Evolutionary conservation across 2,797 vertebrate species (phyloP).

Genomic region (Coracias cyanogaster): DNA sequence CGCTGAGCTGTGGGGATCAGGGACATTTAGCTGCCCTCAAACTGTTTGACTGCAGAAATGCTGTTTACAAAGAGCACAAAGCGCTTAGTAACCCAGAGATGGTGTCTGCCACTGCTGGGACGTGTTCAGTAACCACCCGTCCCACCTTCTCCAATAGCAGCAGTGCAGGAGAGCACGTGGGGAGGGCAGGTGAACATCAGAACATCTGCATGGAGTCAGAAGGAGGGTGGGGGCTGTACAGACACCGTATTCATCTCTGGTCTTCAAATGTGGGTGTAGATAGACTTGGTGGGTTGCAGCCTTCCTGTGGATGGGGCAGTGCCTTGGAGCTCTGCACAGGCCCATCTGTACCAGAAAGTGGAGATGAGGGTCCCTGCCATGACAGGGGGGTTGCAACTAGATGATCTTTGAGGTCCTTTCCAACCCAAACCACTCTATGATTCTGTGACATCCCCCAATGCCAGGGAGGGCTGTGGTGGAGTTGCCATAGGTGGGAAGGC

Average conservation of each 20-base stretch:
- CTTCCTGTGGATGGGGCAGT: background rate
- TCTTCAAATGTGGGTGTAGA: background rate
- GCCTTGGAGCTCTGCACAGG: background rate
- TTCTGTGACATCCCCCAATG: too few relatives aligned
- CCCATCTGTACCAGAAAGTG: fast-evolving
- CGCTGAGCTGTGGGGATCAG: fast-evolving
- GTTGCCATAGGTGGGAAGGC: background rate
- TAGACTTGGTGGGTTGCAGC: background rate
- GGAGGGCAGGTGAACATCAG: background rate
- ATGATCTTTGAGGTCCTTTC: too few relatives aligned
- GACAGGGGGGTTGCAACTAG: too few relatives aligned
- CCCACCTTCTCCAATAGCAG: background rate
- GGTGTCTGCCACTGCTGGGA: background rate
- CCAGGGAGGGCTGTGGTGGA: background rate
- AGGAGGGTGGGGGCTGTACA: background rate
- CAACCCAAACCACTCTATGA: too few relatives aligned
- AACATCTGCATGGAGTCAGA: background rate
- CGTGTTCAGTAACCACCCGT: fast-evolving
- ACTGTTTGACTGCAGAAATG: background rate
- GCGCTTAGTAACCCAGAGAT: background rate
- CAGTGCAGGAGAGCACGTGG: fast-evolving
- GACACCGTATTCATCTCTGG: background rate
- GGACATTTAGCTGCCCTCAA: background rate
- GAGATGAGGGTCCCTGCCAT: background rate
- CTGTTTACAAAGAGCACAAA: background rate